phyloP scores from a whole-genome alignment of 2,888 invertebrate genomes.

The Atrina japonica region DNA sequence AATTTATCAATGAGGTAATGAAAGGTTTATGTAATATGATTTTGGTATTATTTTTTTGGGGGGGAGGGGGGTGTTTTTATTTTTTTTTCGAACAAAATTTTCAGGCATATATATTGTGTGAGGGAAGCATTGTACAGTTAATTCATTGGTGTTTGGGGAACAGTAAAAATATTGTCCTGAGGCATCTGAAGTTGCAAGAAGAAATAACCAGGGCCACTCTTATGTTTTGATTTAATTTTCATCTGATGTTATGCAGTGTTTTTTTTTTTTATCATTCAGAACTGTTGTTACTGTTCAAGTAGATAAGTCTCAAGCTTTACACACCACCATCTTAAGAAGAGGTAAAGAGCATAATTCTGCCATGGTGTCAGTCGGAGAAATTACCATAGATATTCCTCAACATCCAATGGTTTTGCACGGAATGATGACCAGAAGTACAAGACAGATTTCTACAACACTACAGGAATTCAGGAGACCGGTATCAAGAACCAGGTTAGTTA shows the following conservation, averaged over 20 bases:
- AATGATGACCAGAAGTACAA: conserved; percentile 95
- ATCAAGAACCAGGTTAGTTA: conserved; percentile 48
- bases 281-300: conserved; percentile 96
- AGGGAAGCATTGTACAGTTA: too few relatives aligned
- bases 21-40: too few relatives aligned
- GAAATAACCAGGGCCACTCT: too few relatives aligned
- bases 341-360: conserved; percentile 89
- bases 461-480: conserved; percentile 84
- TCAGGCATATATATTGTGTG: too few relatives aligned
- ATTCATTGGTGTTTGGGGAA: too few relatives aligned
- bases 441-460: conserved; percentile 94
- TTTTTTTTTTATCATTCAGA: too few relatives aligned
- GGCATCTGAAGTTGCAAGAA: too few relatives aligned
- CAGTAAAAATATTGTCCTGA: too few relatives aligned
- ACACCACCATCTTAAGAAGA: conserved; percentile 90
- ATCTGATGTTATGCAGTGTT: too few relatives aligned
- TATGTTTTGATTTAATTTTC: too few relatives aligned
- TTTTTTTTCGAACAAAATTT: too few relatives aligned
- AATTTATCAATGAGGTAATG: background rate
- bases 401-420: conserved; percentile 98
- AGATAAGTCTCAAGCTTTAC: conserved; percentile 94
- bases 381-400: conserved; percentile 97
- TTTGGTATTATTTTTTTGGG: background rate
- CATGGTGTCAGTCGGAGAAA: conserved; percentile 91
- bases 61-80: too few relatives aligned